Conservation (phyloP, 2,888 invertebrate species). For the Tortricodes alternella region DNA sequence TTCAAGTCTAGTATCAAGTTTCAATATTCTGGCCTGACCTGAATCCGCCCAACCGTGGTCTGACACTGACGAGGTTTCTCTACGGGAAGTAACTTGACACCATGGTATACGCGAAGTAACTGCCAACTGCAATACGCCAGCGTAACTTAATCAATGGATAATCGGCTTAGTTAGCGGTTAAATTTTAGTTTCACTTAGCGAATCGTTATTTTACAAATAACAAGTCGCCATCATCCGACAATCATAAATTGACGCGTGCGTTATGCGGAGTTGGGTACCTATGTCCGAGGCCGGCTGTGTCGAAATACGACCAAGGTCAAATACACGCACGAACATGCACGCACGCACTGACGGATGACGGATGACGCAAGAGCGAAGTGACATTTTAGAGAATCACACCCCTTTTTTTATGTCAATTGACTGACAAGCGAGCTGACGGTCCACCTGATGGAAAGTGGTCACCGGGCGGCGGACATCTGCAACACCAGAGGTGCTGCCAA, state of each 20-base stretch:
- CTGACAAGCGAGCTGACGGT: too few species aligned
- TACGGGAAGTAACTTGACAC: constrained; percentile 25
- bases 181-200: background rate
- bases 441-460: too few species aligned
- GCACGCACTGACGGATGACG: too few species aligned
- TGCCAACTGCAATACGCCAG: background rate
- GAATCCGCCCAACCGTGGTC: constrained; percentile 10
- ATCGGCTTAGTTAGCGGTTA: constrained; percentile 2
- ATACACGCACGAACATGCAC: too few species aligned
- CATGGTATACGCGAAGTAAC: background rate
- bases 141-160: constrained; percentile 22
- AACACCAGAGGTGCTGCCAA: too few species aligned
- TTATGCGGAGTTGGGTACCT: too few species aligned
- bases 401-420: too few species aligned
- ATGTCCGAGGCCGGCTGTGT: too few species aligned
- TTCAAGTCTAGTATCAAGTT: constrained; percentile 10
- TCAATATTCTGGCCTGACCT: constrained; percentile 5
- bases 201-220: background rate
- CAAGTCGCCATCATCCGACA: background rate
- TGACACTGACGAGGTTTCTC: constrained; percentile 23
- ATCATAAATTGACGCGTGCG: background rate
- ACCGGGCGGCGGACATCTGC: too few species aligned
- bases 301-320: too few species aligned
- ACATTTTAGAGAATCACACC: too few species aligned
- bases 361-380: too few species aligned